A percentile compares a stretch with the other conserved stretches of the same genome.
Evolutionary conservation across 1,140 invertebrate genomes (phyloP).

Genomic region (Vollenhovia emeryi): DNA sequence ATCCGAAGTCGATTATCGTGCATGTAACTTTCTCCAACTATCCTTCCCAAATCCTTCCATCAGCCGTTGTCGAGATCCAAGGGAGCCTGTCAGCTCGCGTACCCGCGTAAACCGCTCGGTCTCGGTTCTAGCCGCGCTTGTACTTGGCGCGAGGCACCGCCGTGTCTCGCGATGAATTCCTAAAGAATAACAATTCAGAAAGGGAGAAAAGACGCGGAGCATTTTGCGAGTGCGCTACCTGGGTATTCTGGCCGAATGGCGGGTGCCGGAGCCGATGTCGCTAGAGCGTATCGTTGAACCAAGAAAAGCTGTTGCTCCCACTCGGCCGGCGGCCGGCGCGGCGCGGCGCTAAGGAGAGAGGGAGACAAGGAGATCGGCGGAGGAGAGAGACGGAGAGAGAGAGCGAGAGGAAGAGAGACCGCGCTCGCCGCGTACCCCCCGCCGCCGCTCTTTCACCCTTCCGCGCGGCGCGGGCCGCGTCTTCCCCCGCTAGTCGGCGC

Average conservation of each 20-base stretch:
- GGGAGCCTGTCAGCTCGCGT: no score
- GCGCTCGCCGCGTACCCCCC: conserved; percentile 24
- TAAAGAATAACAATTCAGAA: no score
- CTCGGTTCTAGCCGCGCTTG: no score
- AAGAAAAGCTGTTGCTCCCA: conserved; percentile 55
- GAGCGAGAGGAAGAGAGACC: conserved; percentile 36
- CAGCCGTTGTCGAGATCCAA: no score
- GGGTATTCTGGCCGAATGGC: conserved; percentile 14
- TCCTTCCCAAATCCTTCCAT: no score
- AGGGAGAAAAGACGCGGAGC: no score
- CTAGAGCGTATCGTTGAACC: conserved; percentile 7
- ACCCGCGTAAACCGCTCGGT: no score
- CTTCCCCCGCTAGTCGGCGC: conserved; percentile 54
- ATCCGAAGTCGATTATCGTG: no score
- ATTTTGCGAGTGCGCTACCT: no score
- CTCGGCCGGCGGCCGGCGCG: background rate
- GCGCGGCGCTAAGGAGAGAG: background rate
- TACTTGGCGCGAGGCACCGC: no score
- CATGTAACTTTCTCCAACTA: no score
- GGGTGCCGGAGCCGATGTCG: background rate
- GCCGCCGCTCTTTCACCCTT: conserved; percentile 14
- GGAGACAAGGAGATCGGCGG: background rate
- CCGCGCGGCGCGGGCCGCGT: conserved; percentile 21
- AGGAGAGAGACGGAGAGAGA: background rate
- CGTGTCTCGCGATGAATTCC: no score